Base-by-base conservation (phyloP, 2,797 vertebrate genomes). In the Sphenodon punctatus region DNA sequence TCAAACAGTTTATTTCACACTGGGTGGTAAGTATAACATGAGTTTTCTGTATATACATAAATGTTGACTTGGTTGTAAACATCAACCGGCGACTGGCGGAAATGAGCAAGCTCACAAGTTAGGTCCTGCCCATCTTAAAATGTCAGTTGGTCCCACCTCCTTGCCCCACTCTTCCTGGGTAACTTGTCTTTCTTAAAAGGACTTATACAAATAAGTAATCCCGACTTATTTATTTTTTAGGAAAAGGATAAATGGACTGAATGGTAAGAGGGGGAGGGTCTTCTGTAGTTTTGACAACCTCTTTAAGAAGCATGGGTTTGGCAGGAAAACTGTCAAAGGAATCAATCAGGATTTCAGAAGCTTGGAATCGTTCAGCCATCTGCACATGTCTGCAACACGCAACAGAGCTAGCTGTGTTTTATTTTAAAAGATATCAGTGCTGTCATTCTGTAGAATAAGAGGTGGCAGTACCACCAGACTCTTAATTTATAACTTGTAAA, bases 341-440 rank as follows among this genome's bases (percentile, higher is more conserved):
- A 16, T 63, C 85, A 68, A 78, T 90, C 81, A 85, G 17, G 13
- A 12, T 25, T 89, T 81, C 55, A 69, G 68, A 76, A 75, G 73
- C 49, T 75, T 86, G 30, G 78, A 86, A 67, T 63, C 9, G 27
- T 38, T 84, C 76, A 85, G 59, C 92, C 88, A 87, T 73, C 59
- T 22, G 30, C 67, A 59, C 22, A 7, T 34, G 39, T 30, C 67
- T 79, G 49, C 34, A 83, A 72, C 83, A 89, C 77, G 77, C 23
- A 73, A 39, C 39, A 64, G 20, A 32, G 19, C 58, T 87, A 65
- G 59, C 2, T 32, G 49, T n/a, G 36, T 36, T 76, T n/a, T n/a
- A 59, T 39, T 82, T 55, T 67, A 71, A 64, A 16, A 51, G 56
- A 60, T 67, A 64, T 30, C 27, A 2, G 1, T 63, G 48, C 55